Percentiles rank a stretch among this genome's conserved stretches.
Evolutionary conservation across 35 echinoderm and acorn worm genomes (phyloP).

Genomic region (Chiridota heheva): DNA sequence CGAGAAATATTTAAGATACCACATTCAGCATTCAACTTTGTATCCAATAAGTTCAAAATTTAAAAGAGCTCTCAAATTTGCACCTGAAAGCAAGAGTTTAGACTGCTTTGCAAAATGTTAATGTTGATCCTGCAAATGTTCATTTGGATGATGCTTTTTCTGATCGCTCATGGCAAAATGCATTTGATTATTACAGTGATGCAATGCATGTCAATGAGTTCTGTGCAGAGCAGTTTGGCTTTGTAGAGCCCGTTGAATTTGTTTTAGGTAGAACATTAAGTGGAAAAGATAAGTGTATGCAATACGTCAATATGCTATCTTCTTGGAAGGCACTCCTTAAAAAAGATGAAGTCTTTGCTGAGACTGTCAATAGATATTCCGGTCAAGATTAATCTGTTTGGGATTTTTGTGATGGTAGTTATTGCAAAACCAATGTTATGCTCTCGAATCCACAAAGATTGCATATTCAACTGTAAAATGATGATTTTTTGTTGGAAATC

Average conservation of each 20-base stretch:
- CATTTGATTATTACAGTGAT: conserved; percentile 32
- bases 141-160: conserved; percentile 19
- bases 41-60: conserved; percentile 20
- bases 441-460: conserved; percentile 5
- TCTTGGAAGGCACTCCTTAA: neutral
- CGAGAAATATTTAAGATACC: conserved; percentile 21
- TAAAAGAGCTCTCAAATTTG: conserved; percentile 10
- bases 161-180: conserved; percentile 23
- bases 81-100: conserved; percentile 27
- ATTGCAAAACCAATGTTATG: conserved; percentile 13
- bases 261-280: conserved; percentile 21
- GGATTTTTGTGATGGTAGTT: conserved; percentile 44
- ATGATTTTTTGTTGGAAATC: conserved; percentile 25
- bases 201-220: conserved; percentile 22
- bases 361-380: no score
- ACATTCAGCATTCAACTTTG: conserved; percentile 32
- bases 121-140: neutral
- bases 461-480: conserved; percentile 29
- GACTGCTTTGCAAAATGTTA: conserved; percentile 22
- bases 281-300: conserved; percentile 13
- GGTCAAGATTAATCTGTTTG: no score
- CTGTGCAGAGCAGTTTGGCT: conserved; percentile 21
- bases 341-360: conserved; percentile 5
- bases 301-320: neutral
- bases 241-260: conserved; percentile 18